Conservation (phyloP, 37 sponge, comb jelly and placozoan species). For the Halichondria panicea region DNA sequence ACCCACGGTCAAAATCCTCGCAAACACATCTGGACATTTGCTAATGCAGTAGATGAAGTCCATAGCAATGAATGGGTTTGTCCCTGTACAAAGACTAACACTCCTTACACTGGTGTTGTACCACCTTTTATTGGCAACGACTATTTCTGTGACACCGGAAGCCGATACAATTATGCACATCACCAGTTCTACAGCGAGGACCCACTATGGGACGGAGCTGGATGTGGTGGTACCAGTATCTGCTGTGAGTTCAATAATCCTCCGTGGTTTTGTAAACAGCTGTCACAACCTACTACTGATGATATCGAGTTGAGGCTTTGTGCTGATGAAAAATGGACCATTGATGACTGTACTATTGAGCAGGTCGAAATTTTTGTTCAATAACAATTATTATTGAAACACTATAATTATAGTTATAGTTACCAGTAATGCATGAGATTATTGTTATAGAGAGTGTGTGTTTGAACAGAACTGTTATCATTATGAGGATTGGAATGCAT, state of each 20-base stretch:
- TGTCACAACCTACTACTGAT: constrained; percentile 10
- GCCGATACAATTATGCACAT: neutral
- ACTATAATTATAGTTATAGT: no score
- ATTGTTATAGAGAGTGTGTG: no score
- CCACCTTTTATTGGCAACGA: constrained; percentile 42
- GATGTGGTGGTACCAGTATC: constrained; percentile 12
- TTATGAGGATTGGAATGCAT: no score
- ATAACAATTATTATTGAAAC: no score
- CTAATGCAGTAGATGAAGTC: constrained; percentile 32
- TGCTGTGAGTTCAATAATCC: constrained; percentile 16
- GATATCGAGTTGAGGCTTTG: constrained; percentile 35
- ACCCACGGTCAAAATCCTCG: constrained; percentile 8
- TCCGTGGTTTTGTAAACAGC: constrained; percentile 25
- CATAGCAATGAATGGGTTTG: constrained; percentile 2
- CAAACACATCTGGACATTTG: constrained; percentile 53
- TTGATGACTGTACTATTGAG: constrained; percentile 20
- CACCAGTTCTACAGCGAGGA: constrained; percentile 7
- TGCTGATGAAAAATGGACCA: neutral
- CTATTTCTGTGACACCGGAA: constrained; percentile 48
- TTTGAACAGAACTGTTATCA: no score
- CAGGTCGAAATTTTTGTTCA: constrained; percentile 21
- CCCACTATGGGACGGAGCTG: no score
- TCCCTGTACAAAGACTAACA: constrained; percentile 9
- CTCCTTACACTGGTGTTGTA: neutral
- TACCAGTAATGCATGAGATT: no score